A percentile compares a stretch with the other conserved stretches of the same genome.
Conservation (phyloP, 2,888 invertebrate species). For the Ormyrus thymus region DNA sequence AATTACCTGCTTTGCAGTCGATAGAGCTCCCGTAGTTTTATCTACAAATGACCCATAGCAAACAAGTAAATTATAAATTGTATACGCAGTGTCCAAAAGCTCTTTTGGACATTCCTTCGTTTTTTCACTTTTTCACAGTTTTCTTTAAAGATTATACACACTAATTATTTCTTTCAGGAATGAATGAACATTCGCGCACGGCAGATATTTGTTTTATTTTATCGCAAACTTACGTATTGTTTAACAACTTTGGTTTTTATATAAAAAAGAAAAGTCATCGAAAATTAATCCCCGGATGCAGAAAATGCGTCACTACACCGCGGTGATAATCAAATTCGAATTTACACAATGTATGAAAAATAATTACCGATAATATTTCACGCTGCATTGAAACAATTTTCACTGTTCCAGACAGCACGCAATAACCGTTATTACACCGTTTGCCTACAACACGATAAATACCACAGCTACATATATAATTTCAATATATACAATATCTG, state of each 20-base stretch:
- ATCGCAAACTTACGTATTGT: constrained; percentile 38
- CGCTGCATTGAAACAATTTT: constrained; percentile 35
- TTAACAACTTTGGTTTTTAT: constrained; percentile 50
- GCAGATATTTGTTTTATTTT: constrained; percentile 17
- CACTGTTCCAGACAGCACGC: constrained; percentile 60
- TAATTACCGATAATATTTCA: constrained; percentile 42
- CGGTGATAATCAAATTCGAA: constrained; percentile 39
- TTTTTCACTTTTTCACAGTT: constrained; percentile 7
- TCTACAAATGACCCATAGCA: constrained; percentile 41
- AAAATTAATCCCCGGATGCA: constrained; percentile 43
- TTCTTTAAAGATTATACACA: constrained; percentile 32
- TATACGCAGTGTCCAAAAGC: constrained; percentile 8
- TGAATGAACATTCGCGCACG: constrained; percentile 8
- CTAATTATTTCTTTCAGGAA: constrained; percentile 43
- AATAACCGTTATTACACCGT: constrained; percentile 59
- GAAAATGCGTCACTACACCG: constrained; percentile 34
- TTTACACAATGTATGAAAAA: constrained; percentile 50
- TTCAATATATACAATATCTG: constrained; percentile 45
- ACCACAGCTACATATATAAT: constrained; percentile 60
- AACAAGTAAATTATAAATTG: constrained; percentile 38
- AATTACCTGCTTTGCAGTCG: constrained; percentile 8
- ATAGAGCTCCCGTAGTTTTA: not conserved
- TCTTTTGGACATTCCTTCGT: constrained; percentile 18
- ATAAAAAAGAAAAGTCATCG: constrained; percentile 38
- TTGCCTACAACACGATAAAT: constrained; percentile 61